Percentiles rank a stretch among this genome's conserved stretches.
These are phyloP conservation scores for Etheostoma cragini DNA, from an alignment of 2,113 vertebrate genomes.

Conservation along the genomic window DNA sequence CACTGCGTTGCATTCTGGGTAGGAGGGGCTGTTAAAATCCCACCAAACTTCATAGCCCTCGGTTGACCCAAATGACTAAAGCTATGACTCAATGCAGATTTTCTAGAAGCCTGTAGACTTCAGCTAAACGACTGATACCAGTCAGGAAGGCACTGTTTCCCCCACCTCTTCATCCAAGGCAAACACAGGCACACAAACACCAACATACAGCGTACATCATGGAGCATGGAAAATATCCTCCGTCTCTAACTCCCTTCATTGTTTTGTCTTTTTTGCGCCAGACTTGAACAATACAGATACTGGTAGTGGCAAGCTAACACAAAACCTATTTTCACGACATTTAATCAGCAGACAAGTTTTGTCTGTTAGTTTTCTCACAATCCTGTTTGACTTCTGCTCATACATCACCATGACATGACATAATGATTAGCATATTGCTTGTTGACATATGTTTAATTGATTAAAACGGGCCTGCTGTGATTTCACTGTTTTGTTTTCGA, in stretches of 20 bases:
- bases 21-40: conserved; percentile 79
- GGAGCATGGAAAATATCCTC: conserved; percentile 50
- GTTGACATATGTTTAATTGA: conserved; percentile 85
- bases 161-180: conserved; percentile 45
- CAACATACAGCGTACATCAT: conserved; percentile 32
- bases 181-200: conserved; percentile 61
- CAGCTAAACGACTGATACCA: conserved; percentile 81
- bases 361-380: conserved; percentile 28
- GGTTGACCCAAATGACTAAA: conserved; percentile 86
- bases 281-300: conserved; percentile 10
- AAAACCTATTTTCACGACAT: conserved; percentile 2
- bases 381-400: conserved; percentile 56
- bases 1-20: conserved; percentile 60
- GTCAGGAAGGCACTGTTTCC: conserved; percentile 72
- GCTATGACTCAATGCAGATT: conserved; percentile 76
- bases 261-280: conserved; percentile 31
- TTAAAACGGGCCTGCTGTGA: conserved; percentile 78
- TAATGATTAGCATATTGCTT: conserved; percentile 77
- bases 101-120: conserved; percentile 56
- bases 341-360: background rate
- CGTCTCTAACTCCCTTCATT: conserved; percentile 24
- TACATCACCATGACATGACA: conserved; percentile 67
- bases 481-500: conserved; percentile 83
- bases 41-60: conserved; percentile 83
- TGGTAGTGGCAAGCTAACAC: background rate